phyloP scores from a whole-genome alignment of 2,113 vertebrate genomes.

The Archilochus colubris region DNA sequence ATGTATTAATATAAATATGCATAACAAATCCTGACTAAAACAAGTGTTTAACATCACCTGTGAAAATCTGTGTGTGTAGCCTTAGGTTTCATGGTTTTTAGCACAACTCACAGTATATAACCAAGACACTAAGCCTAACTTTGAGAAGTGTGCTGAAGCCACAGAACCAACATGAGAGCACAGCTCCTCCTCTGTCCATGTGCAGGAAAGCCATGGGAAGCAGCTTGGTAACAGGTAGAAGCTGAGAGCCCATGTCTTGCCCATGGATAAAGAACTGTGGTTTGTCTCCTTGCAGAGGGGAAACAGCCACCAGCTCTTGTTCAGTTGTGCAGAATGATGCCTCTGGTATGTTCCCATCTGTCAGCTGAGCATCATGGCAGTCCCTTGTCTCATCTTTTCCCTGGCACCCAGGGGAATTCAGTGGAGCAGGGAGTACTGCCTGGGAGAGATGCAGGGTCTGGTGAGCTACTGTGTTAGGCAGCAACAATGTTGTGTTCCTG shows the following conservation, averaged over 20 bases:
- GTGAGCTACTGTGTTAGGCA: not conserved
- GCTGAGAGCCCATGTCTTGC: not conserved
- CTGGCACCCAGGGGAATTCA: not conserved
- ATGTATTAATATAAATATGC: too few species aligned
- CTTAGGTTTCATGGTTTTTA: not conserved
- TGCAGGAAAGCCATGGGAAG: not conserved
- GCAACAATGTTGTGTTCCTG: not conserved
- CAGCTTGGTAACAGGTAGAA: not conserved
- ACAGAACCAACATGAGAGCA: not conserved
- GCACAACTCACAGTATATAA: not conserved
- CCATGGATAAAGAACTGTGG: too few species aligned
- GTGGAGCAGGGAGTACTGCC: accelerated
- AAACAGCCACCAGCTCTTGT: not conserved
- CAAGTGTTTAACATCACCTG: not conserved
- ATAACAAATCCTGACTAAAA: not conserved
- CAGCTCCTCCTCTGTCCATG: not conserved
- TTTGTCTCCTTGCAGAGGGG: accelerated
- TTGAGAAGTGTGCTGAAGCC: not conserved
- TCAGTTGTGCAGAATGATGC: accelerated
- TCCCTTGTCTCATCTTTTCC: accelerated
- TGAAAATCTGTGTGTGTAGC: not conserved
- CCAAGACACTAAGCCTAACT: not conserved
- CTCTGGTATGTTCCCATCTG: too few species aligned
- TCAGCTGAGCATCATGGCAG: not conserved
- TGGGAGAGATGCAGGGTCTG: not conserved